Evolutionary conservation across 2,113 vertebrate genomes (phyloP).

Genomic region (Zootoca vivipara): DNA sequence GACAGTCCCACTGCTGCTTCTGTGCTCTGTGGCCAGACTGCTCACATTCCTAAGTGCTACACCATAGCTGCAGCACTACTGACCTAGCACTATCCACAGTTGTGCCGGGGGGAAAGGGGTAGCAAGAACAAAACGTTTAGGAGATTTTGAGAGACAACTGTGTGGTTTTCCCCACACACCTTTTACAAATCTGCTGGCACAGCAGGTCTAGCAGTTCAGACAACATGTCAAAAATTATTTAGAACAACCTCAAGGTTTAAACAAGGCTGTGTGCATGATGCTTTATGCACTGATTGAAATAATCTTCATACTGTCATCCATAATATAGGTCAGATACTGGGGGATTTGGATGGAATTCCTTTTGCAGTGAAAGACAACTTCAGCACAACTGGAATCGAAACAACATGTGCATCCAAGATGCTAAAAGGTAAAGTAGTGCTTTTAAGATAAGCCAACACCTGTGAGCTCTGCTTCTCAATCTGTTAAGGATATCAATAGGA

Average conservation of each 20-base stretch:
- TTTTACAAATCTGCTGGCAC: background rate
- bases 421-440: slow-evolving; percentile 83
- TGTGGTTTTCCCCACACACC: too few species aligned
- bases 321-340: slow-evolving; percentile 80
- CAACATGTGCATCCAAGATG: slow-evolving; percentile 96
- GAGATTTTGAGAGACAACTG: background rate
- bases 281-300: background rate
- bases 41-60: background rate
- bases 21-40: too few species aligned
- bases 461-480: background rate
- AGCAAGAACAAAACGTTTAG: background rate
- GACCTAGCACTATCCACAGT: background rate
- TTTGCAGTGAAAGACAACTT: slow-evolving; percentile 97
- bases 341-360: slow-evolving; percentile 92
- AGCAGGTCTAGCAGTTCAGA: background rate
- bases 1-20: too few species aligned
- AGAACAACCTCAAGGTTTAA: background rate
- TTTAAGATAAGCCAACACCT: slow-evolving; percentile 7
- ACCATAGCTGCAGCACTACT: background rate
- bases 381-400: slow-evolving; percentile 87
- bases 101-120: background rate
- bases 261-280: background rate
- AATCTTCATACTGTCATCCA: slow-evolving; percentile 25
- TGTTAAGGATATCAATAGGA: background rate
- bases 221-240: background rate